Conservation (phyloP, 2,113 vertebrate species). For the Meriones unguiculatus region DNA sequence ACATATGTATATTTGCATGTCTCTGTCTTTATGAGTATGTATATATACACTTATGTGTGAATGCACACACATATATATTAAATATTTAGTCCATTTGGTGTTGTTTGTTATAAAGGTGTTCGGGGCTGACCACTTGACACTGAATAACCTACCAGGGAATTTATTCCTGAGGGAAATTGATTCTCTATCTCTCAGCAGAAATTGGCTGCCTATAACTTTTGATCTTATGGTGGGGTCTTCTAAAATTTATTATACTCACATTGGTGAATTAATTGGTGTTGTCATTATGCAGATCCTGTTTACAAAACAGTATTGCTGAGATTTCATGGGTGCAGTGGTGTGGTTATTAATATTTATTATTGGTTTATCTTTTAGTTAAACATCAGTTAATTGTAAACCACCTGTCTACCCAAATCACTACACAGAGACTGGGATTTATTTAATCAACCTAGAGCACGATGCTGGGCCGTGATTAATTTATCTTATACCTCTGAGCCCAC, state of each 20-base stretch:
- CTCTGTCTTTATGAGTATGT: not conserved
- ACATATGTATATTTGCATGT: not conserved
- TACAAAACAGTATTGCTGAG: not conserved
- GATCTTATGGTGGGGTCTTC: not conserved
- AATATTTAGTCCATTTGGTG: not conserved
- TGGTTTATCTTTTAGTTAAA: too few relatives aligned
- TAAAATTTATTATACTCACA: not conserved
- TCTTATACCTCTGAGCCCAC: too few relatives aligned
- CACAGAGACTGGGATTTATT: too few relatives aligned
- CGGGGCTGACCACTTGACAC: not conserved
- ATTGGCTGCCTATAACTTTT: not conserved
- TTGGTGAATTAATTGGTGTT: not conserved
- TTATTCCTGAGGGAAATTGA: not conserved
- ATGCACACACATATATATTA: not conserved
- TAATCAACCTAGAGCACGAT: too few relatives aligned
- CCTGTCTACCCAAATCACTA: too few relatives aligned
- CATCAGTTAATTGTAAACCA: too few relatives aligned
- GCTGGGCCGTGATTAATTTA: too few relatives aligned
- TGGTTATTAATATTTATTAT: too few relatives aligned
- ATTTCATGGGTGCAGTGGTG: not conserved
- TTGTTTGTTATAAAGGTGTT: not conserved
- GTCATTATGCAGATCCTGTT: not conserved
- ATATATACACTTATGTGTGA: not conserved
- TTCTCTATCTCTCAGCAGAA: not conserved
- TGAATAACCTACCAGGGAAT: not conserved